Conservation (phyloP, 35 echinoderm and acorn worm genomes). For the Chiridota heheva region DNA sequence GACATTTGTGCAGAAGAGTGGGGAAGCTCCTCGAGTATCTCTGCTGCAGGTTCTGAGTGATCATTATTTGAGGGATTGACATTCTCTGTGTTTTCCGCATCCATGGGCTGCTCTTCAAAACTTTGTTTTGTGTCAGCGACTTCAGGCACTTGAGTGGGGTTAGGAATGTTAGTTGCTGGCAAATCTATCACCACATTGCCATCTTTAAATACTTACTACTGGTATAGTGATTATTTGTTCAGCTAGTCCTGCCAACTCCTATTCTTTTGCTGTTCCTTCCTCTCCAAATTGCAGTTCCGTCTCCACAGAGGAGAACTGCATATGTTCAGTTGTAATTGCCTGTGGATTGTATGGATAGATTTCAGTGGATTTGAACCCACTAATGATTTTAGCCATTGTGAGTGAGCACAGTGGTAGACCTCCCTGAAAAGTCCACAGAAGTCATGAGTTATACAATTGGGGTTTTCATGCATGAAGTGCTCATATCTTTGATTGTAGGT, state of each 20-base stretch:
- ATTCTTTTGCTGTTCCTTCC: no score
- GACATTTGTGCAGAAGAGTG: neutral
- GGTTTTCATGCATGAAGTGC: slow-evolving; percentile 63
- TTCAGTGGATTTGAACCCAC: slow-evolving; percentile 59
- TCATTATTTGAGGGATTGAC: no score
- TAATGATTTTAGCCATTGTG: slow-evolving; percentile 56
- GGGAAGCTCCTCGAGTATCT: neutral
- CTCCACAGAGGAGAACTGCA: slow-evolving; percentile 50
- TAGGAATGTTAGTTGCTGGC: no score
- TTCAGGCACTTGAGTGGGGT: no score
- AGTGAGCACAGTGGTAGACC: slow-evolving; percentile 1
- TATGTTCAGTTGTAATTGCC: slow-evolving; percentile 50
- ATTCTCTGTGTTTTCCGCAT: no score
- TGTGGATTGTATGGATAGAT: slow-evolving; percentile 53
- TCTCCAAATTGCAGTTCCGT: slow-evolving; percentile 30
- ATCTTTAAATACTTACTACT: slow-evolving; percentile 9
- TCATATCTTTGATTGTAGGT: slow-evolving; percentile 61
- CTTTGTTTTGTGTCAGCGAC: no score
- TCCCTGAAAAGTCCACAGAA: slow-evolving; percentile 49
- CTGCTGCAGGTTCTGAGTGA: no score
- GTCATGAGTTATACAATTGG: slow-evolving; percentile 51
- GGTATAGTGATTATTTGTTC: slow-evolving; percentile 15
- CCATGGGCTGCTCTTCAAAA: no score
- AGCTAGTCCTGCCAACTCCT: neutral
- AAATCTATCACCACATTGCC: slow-evolving; percentile 1